Percentiles rank a stretch among this genome's conserved stretches.
Conservation (phyloP, 2,113 vertebrate species). For the Eretmochelys imbricata region DNA sequence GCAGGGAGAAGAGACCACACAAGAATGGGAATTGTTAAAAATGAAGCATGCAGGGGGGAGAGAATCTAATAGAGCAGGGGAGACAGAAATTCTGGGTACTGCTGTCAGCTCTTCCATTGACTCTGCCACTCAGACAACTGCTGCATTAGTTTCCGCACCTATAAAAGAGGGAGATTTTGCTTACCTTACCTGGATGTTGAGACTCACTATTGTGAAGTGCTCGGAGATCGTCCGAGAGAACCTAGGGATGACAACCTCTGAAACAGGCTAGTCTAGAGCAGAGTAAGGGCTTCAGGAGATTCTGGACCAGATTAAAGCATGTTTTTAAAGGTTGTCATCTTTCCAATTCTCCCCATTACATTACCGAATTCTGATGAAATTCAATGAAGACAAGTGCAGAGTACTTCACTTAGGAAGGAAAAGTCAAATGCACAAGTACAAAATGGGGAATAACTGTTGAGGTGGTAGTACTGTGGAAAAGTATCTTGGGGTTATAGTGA, state of each 20-base stretch:
- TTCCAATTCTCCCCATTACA: background rate
- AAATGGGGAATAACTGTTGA: too few relatives aligned
- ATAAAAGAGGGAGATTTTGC: conserved; percentile 19
- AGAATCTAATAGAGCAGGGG: too few relatives aligned
- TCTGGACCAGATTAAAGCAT: background rate
- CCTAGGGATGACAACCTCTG: background rate
- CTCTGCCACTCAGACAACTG: background rate
- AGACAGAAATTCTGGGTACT: fast-evolving
- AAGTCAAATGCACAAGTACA: too few relatives aligned
- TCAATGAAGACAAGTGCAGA: too few relatives aligned
- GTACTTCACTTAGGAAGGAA: too few relatives aligned
- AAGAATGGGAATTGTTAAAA: background rate
- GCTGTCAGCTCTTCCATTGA: background rate
- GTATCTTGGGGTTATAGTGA: too few relatives aligned
- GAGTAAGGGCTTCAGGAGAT: background rate
- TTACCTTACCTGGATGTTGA: conserved; percentile 44
- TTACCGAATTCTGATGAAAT: too few relatives aligned
- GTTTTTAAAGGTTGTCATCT: background rate
- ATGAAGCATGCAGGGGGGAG: background rate
- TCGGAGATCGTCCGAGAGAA: conserved; percentile 19
- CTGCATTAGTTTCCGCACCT: background rate
- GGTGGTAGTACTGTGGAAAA: too few relatives aligned
- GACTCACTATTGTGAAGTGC: conserved; percentile 15
- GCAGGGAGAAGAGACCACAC: background rate
- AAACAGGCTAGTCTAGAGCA: conserved; percentile 5